A percentile compares a stretch with the other conserved stretches of the same genome.
These are phyloP conservation scores for Pristionchus entomophagus DNA, from an alignment of 2,888 invertebrate genomes.

Conservation along the genomic window DNA sequence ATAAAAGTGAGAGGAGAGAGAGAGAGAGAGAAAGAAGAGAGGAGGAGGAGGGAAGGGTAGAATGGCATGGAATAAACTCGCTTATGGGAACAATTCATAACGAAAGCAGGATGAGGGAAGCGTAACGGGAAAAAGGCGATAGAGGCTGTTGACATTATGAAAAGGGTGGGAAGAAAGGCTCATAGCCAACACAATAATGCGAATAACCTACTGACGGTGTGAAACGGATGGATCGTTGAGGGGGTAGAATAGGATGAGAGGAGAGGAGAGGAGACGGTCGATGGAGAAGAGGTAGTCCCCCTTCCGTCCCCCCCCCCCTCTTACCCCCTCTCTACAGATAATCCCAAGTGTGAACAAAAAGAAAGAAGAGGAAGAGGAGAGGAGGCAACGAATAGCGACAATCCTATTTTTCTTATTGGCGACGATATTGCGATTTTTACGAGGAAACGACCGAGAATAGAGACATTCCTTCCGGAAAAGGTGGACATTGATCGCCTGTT, in stretches of 20 bases:
- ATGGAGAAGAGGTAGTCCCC: not conserved
- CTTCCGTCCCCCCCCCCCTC: not conserved
- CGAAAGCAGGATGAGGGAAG: slow-evolving; percentile 15
- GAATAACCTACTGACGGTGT: too few species aligned
- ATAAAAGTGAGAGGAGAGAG: not conserved
- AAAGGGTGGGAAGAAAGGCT: slow-evolving; percentile 12
- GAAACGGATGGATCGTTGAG: not conserved
- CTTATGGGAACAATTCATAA: slow-evolving; percentile 40
- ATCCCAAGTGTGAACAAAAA: slow-evolving; percentile 42
- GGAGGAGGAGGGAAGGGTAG: not conserved
- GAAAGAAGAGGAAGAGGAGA: not conserved
- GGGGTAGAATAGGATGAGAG: slow-evolving; percentile 9
- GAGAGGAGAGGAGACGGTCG: too few species aligned
- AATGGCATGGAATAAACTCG: slow-evolving; percentile 34
- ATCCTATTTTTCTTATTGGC: slow-evolving; percentile 5
- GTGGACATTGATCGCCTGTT: not conserved
- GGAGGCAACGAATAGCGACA: not conserved
- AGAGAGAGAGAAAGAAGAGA: not conserved
- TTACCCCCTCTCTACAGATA: slow-evolving; percentile 39
- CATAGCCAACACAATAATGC: too few species aligned
- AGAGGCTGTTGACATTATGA: not conserved
- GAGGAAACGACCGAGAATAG: too few species aligned
- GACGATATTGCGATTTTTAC: not conserved
- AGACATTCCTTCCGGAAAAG: too few species aligned
- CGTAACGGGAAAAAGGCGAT: not conserved